These are phyloP conservation scores for Cherax destructor DNA, from an alignment of 1,140 invertebrate species.

Conservation along the genomic window DNA sequence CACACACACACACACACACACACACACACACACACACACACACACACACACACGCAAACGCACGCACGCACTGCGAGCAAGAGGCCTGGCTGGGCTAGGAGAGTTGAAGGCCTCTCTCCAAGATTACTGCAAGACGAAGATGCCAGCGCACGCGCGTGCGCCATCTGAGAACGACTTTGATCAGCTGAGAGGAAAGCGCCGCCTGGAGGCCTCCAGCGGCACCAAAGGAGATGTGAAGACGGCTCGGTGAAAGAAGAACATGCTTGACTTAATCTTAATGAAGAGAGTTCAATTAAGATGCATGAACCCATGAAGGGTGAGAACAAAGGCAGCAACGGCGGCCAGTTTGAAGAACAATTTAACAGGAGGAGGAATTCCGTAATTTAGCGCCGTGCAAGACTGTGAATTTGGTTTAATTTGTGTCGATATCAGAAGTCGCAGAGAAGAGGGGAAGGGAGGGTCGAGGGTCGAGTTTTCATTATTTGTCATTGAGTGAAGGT, in stretches of 20 bases:
- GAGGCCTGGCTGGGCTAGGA: neutral
- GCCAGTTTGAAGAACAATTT: conserved; percentile 50
- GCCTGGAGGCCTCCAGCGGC: conserved; percentile 22
- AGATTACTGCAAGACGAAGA: conserved; percentile 32
- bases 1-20: too few species aligned
- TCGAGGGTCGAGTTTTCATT: neutral
- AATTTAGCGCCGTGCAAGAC: neutral
- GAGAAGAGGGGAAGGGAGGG: neutral
- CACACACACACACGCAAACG: too few species aligned
- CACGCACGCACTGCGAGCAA: neutral
- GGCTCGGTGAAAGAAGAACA: conserved; percentile 62
- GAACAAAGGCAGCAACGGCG: conserved; percentile 36
- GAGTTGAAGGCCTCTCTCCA: neutral
- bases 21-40: too few species aligned
- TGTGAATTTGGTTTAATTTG: neutral
- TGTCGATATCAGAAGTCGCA: neutral
- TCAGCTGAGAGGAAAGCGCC: conserved; percentile 61
- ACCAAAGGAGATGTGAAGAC: conserved; percentile 68
- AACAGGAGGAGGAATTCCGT: neutral
- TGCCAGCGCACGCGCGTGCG: neutral
- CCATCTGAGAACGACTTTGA: conserved; percentile 60
- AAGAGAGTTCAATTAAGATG: conserved; percentile 68
- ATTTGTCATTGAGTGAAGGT: too few species aligned
- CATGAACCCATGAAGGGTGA: conserved; percentile 57
- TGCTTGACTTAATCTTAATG: conserved; percentile 65